These are phyloP conservation scores for Mesorhabditis belari DNA, from an alignment of 2,888 invertebrate genomes.

Conservation along the genomic window DNA sequence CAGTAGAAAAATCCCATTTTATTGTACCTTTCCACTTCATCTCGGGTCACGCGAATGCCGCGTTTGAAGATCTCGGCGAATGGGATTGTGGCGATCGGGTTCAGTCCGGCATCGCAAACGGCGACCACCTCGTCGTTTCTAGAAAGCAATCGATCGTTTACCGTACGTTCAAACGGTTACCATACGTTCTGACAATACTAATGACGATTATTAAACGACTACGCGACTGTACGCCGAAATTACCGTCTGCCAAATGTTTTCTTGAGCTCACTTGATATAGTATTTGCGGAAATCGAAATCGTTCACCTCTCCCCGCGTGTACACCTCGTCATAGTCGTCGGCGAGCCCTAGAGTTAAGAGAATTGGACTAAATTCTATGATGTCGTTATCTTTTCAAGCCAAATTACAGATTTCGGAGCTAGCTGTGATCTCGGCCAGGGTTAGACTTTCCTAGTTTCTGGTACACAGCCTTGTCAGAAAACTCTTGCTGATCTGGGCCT, in stretches of 20 bases:
- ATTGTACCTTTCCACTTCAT: background rate
- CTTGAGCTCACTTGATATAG: conserved; percentile 48
- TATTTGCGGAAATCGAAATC: conserved; percentile 55
- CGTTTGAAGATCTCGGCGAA: conserved; percentile 23
- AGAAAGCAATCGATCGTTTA: conserved; percentile 2
- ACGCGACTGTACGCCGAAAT: too few species aligned
- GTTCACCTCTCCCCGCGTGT: conserved; percentile 69
- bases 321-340: conserved; percentile 64
- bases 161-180: too few species aligned
- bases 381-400: too few species aligned
- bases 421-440: background rate
- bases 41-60: conserved; percentile 12
- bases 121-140: conserved; percentile 26
- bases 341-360: conserved; percentile 5
- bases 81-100: conserved; percentile 6
- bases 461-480: background rate
- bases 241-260: too few species aligned
- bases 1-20: too few species aligned
- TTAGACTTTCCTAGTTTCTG: background rate
- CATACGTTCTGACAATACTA: too few species aligned
- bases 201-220: too few species aligned
- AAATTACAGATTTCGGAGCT: background rate
- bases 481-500: background rate
- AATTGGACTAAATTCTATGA: too few species aligned
- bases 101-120: conserved; percentile 14